phyloP scores from a whole-genome alignment of 2,888 invertebrate species.

The Xestia ashworthii region DNA sequence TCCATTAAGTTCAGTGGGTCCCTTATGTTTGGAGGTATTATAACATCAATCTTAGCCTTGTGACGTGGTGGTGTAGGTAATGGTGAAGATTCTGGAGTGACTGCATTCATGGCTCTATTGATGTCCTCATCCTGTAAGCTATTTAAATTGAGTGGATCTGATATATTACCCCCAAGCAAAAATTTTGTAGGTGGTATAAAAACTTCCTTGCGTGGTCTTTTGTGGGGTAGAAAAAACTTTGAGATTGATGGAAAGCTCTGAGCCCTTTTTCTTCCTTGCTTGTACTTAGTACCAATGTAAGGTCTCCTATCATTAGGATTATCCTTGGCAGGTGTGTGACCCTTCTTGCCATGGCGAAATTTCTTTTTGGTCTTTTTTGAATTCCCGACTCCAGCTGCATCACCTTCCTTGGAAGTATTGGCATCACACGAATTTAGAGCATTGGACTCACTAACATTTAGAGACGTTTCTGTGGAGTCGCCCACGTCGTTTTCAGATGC shows the following conservation, averaged over 20 bases:
- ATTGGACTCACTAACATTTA: slow-evolving; percentile 72
- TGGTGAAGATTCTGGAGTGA: slow-evolving; percentile 98
- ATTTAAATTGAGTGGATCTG: slow-evolving; percentile 98
- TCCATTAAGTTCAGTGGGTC: slow-evolving; percentile 97
- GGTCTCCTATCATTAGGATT: slow-evolving; percentile 81
- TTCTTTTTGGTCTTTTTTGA: slow-evolving; percentile 87
- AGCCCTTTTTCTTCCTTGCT: slow-evolving; percentile 91
- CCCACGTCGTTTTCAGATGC: slow-evolving; percentile 79
- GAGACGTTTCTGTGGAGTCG: slow-evolving; percentile 77
- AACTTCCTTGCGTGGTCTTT: slow-evolving; percentile 93
- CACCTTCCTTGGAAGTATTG: slow-evolving; percentile 82
- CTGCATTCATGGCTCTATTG: slow-evolving; percentile 95
- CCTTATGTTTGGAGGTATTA: slow-evolving; percentile 97
- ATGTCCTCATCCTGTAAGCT: slow-evolving; percentile 96
- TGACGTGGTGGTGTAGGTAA: slow-evolving; percentile 95
- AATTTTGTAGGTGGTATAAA: slow-evolving; percentile 98
- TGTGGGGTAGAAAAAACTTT: slow-evolving; percentile 94
- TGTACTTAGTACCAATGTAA: slow-evolving; percentile 86
- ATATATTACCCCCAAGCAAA: slow-evolving; percentile 97
- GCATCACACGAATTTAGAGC: slow-evolving; percentile 74
- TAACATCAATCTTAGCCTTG: slow-evolving; percentile 96
- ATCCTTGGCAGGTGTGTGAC: slow-evolving; percentile 83
- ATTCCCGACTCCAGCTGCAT: slow-evolving; percentile 72
- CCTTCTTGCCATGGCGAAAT: slow-evolving; percentile 86
- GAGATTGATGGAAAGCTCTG: slow-evolving; percentile 93